Percentiles rank a stretch among this genome's conserved stretches.
These are phyloP conservation scores for Urocolius indicus DNA, from an alignment of 2,113 vertebrate species.

Conservation along the genomic window DNA sequence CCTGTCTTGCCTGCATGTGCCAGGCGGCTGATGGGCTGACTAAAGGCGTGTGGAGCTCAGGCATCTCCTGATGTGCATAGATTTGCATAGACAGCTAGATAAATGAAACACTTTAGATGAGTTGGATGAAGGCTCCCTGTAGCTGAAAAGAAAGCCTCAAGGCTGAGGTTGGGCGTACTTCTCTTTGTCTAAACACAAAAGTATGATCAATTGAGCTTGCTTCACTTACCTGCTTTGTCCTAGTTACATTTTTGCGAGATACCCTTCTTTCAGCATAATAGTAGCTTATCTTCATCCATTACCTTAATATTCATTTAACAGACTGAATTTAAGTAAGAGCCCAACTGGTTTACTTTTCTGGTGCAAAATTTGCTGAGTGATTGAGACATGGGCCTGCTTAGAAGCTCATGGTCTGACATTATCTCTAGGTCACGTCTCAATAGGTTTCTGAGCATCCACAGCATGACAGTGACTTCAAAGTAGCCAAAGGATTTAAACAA, in stretches of 20 bases:
- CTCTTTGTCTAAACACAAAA: neutral
- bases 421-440: neutral
- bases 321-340: neutral
- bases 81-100: neutral
- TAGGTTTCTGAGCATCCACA: neutral
- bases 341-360: neutral
- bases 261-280: neutral
- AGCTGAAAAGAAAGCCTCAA: neutral
- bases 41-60: neutral
- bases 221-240: neutral
- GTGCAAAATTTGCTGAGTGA: neutral
- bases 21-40: accelerated
- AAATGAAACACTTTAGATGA: neutral
- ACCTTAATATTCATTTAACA: neutral
- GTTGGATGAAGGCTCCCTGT: neutral
- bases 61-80: accelerated
- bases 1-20: accelerated
- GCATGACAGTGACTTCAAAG: neutral
- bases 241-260: neutral
- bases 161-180: neutral
- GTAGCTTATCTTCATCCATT: neutral
- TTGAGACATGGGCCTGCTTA: neutral
- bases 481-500: neutral
- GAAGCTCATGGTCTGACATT: neutral
- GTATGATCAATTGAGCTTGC: neutral